Base-by-base conservation (phyloP, 1,140 invertebrate species). In the Homalodisca vitripennis region DNA sequence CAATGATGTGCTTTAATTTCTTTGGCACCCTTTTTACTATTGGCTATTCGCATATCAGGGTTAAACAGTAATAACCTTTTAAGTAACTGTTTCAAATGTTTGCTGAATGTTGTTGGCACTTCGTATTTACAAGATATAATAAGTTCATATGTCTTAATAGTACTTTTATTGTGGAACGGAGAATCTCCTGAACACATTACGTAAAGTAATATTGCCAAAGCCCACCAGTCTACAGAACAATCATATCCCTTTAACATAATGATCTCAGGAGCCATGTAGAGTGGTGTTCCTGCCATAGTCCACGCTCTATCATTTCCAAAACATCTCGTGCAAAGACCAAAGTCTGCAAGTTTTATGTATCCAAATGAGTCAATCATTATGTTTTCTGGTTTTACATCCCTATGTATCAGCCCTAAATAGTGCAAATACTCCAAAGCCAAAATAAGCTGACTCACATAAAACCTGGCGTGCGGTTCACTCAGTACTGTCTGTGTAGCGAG, bases 351-450 rank as follows among this genome's bases (percentile, higher is more conserved):
- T 53, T 74, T 74, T 3, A 72, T 0, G 78, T 98, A 98, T 2
- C 97, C 97, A 47, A 84, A 84, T 71, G 82, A 81, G 77, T 88
- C 89, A 67, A 99, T 89, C 60, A 98, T 83, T 72, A 99, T 89
- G 82, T 99, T 99, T 83, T 99, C 97, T 2, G 97, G 97, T 79
- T 99, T 98, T 60, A 98, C 82, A 84, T 98, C 95, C 48, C 96
- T 85, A 78, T 98, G 98, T 57, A 98, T 85, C 66, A 98, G 81
- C 78, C 93, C 90, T 77, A 96, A 87, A 74, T 89, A 86, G 78
- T 99, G 97, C 32, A 99, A 83, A 82, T 98, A 99, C 80, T 99
- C 96, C 68, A 99, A 85, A 0, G 91, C 94, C 70, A 98, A 80
- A 47, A 93, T 84, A 22, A 98, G 93, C 85, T 98, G 95, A 51